These are phyloP conservation scores for Andrena marginata DNA, from an alignment of 2,888 invertebrate species.

Conservation along the genomic window DNA sequence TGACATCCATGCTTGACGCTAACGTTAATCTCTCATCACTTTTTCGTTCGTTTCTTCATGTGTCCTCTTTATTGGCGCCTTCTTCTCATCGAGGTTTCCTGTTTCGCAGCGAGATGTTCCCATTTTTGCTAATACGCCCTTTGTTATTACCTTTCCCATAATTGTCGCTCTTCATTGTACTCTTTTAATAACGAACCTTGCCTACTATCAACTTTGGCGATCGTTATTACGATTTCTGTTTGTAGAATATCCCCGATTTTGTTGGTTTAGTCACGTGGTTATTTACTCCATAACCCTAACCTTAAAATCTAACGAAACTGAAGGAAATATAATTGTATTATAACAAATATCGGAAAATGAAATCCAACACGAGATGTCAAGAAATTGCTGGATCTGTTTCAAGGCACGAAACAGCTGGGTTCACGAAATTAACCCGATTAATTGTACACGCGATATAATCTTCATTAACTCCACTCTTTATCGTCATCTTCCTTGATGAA, in stretches of 20 bases:
- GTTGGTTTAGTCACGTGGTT: neutral
- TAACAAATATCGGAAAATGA: neutral
- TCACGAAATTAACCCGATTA: conserved; percentile 32
- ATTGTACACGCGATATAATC: conserved; percentile 31
- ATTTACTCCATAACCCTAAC: neutral
- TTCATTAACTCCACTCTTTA: conserved; percentile 4
- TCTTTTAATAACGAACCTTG: conserved; percentile 20
- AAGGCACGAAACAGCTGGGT: conserved; percentile 25
- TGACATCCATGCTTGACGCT: conserved; percentile 20
- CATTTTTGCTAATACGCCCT: conserved; percentile 41
- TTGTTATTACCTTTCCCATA: conserved; percentile 49
- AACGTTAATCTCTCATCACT: conserved; percentile 33
- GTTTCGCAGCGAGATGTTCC: conserved; percentile 43
- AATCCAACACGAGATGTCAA: neutral
- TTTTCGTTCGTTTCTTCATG: conserved; percentile 39
- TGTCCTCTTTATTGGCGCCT: conserved; percentile 45
- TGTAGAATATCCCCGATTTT: neutral
- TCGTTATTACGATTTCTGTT: conserved; percentile 3
- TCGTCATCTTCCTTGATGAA: conserved; percentile 22
- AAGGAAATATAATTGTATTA: neutral
- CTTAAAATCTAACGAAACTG: neutral
- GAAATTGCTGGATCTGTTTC: neutral
- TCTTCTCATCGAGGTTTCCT: conserved; percentile 41
- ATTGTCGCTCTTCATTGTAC: conserved; percentile 20
- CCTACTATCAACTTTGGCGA: conserved; percentile 15